These are phyloP conservation scores for Euzetes globulus DNA, from an alignment of 2,888 invertebrate species.

Conservation along the genomic window DNA sequence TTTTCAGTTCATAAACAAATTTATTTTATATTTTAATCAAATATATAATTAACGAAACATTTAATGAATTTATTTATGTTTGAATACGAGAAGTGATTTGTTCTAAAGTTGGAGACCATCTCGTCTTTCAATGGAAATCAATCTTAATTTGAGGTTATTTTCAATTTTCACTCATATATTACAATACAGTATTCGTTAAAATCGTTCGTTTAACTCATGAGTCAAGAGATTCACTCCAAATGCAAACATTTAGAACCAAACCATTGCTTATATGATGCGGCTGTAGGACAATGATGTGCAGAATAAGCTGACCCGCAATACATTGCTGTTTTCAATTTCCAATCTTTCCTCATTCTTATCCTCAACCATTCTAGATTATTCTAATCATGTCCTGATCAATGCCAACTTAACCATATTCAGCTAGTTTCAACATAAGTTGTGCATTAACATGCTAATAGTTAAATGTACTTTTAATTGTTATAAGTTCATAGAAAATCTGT, in stretches of 20 bases:
- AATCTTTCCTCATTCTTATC: too few relatives aligned
- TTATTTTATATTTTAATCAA: neutral
- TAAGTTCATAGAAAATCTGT: too few relatives aligned
- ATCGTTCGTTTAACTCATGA: neutral
- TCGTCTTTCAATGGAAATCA: neutral
- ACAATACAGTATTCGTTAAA: neutral
- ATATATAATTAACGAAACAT: neutral
- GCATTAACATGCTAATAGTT: too few relatives aligned
- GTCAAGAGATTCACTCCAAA: neutral
- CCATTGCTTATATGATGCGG: neutral
- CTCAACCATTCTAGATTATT: too few relatives aligned
- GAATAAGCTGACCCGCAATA: too few relatives aligned
- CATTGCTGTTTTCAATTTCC: too few relatives aligned
- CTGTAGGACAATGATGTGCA: neutral
- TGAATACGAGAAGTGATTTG: neutral
- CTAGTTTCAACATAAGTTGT: too few relatives aligned
- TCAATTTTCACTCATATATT: conserved; percentile 9
- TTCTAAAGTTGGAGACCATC: neutral
- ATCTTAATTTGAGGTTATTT: conserved; percentile 6
- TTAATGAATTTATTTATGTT: neutral
- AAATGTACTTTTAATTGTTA: too few relatives aligned
- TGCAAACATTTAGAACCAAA: neutral
- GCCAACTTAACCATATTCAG: too few relatives aligned
- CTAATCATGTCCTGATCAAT: too few relatives aligned
- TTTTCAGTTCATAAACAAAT: neutral